A percentile compares a stretch with the other conserved stretches of the same genome.
phyloP scores from a whole-genome alignment of 2,113 vertebrate species.

The Uropsilus gracilis region DNA sequence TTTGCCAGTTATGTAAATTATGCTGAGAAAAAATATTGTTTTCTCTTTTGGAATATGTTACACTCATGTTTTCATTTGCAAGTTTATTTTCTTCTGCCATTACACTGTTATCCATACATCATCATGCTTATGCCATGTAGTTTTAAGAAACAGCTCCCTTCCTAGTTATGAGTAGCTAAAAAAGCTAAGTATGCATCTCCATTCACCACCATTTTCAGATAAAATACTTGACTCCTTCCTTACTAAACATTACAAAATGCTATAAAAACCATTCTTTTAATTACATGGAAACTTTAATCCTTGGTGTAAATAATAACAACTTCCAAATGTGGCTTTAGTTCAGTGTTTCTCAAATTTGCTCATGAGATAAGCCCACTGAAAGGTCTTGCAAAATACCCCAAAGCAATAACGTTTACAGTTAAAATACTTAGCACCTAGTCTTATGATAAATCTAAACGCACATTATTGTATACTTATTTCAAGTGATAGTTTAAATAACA shows the following conservation, averaged over 20 bases:
- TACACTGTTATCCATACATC: not conserved
- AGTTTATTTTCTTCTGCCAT: not conserved
- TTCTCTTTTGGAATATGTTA: not conserved
- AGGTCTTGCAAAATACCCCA: not conserved
- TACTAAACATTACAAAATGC: not conserved
- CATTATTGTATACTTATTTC: not conserved
- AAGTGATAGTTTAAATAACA: not conserved
- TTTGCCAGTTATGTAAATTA: not conserved
- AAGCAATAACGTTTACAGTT: not conserved
- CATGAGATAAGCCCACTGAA: not conserved
- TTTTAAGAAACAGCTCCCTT: not conserved
- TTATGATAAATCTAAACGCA: not conserved
- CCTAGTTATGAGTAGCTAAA: not conserved
- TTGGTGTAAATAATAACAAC: not conserved
- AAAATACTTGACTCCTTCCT: too few relatives aligned
- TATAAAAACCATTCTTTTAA: too few relatives aligned
- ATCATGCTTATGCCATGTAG: not conserved
- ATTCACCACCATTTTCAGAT: not conserved
- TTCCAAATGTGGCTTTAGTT: not conserved
- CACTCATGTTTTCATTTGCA: not conserved
- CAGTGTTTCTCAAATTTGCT: not conserved
- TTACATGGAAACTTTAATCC: not conserved
- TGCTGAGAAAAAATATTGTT: not conserved
- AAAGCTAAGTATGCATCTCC: not conserved
- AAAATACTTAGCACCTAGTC: not conserved